Evolutionary conservation across 2,113 vertebrate genomes (phyloP).

Genomic region (Calyptomena viridis): DNA sequence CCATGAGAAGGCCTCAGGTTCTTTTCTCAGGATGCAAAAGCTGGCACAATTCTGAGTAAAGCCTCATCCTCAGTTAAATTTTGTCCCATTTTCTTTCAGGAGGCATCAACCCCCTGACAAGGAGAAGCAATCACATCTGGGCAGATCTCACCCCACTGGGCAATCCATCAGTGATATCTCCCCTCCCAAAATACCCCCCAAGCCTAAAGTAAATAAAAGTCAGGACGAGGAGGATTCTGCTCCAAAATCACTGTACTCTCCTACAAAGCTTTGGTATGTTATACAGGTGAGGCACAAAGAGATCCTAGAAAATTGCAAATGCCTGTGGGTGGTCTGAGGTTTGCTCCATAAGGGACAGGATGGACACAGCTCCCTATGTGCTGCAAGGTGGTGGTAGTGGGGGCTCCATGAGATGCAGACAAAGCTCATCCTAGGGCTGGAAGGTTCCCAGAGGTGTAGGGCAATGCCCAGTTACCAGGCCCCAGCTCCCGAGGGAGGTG

Average conservation of each 20-base stretch:
- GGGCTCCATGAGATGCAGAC: background rate
- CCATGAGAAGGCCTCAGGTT: background rate
- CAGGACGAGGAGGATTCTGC: background rate
- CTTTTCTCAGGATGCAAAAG: background rate
- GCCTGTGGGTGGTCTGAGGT: rapidly evolving
- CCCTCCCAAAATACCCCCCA: rapidly evolving
- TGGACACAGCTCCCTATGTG: background rate
- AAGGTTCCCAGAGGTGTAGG: background rate
- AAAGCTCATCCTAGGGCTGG: background rate
- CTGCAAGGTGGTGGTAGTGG: too few relatives aligned
- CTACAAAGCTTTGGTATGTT: background rate
- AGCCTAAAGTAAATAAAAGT: background rate
- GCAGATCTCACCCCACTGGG: rapidly evolving
- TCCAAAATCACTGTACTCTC: background rate
- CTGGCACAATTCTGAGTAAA: background rate
- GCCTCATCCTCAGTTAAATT: background rate
- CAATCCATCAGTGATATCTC: too few relatives aligned
- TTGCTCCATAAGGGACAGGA: rapidly evolving
- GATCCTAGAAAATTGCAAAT: background rate
- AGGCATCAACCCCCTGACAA: background rate
- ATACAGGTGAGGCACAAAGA: background rate
- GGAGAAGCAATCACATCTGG: rapidly evolving
- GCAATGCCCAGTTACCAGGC: rapidly evolving
- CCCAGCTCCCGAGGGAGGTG: background rate
- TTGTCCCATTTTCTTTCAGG: background rate